These are phyloP conservation scores for Crossocerus cetratus DNA, from an alignment of 2,888 invertebrate genomes.

Conservation along the genomic window DNA sequence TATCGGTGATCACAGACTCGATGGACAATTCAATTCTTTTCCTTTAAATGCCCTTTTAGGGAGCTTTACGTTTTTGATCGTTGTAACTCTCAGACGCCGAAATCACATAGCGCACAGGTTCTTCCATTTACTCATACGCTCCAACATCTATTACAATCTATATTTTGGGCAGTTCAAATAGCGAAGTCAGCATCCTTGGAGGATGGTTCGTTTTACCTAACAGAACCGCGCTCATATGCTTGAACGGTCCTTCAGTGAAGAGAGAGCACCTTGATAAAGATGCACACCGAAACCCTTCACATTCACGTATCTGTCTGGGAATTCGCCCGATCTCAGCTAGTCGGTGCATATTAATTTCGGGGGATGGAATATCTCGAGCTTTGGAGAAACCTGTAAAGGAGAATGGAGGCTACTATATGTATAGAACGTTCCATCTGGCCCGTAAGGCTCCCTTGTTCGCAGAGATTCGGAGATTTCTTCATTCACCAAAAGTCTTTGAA, in stretches of 20 bases:
- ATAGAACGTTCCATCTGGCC: slow-evolving; percentile 33
- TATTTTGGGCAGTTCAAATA: neutral
- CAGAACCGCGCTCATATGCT: slow-evolving; percentile 36
- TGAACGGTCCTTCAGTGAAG: slow-evolving; percentile 40
- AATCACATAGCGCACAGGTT: no score
- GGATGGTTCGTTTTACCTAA: slow-evolving; percentile 33
- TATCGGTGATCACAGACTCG: no score
- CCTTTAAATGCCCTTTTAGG: no score
- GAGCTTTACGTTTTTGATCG: no score
- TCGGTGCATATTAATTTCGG: slow-evolving; percentile 65
- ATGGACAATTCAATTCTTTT: no score
- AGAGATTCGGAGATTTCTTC: slow-evolving; percentile 54
- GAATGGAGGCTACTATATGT: slow-evolving; percentile 13
- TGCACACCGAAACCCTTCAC: slow-evolving; percentile 49
- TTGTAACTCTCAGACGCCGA: no score
- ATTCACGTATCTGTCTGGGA: slow-evolving; percentile 62
- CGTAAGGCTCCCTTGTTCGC: slow-evolving; percentile 26
- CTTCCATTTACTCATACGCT: no score
- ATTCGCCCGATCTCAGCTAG: slow-evolving; percentile 62
- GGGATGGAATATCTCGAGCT: slow-evolving; percentile 63
- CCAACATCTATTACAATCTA: no score
- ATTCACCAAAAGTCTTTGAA: slow-evolving; percentile 56
- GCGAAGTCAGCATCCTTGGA: slow-evolving; percentile 6
- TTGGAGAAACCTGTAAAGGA: slow-evolving; percentile 51
- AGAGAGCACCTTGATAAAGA: slow-evolving; percentile 45